Evolutionary conservation across 2,113 vertebrate species (phyloP).

Genomic region (Stigmatopora argus): DNA sequence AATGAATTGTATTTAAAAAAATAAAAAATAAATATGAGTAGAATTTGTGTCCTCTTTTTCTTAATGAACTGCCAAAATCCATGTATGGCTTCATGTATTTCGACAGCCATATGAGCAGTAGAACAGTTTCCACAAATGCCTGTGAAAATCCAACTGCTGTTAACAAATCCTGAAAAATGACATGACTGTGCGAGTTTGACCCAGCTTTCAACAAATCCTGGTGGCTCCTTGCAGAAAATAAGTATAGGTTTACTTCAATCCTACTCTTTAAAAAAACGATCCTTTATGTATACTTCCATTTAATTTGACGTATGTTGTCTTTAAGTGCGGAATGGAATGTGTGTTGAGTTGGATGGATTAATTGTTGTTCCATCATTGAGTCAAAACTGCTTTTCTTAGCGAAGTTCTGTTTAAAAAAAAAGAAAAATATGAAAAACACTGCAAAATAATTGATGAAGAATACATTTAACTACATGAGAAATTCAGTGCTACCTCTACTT

Average conservation of each 20-base stretch:
- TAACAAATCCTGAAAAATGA: constrained; percentile 5
- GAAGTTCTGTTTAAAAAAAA: not conserved
- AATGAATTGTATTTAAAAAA: constrained; percentile 19
- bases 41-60: not conserved
- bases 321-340: not conserved
- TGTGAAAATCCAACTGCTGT: constrained; percentile 15
- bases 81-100: constrained; percentile 2
- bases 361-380: not conserved
- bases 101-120: constrained; percentile 27
- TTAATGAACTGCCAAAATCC: constrained; percentile 26
- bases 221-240: not conserved
- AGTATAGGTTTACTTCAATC: not conserved
- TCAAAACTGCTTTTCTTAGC: not conserved
- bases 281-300: not conserved
- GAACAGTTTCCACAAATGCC: constrained; percentile 18
- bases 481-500: no score
- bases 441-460: not conserved
- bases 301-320: not conserved
- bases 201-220: constrained; percentile 10
- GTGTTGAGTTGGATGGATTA: not conserved
- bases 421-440: not conserved
- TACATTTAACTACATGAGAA: no score
- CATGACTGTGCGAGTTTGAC: not conserved
- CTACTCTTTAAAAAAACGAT: not conserved
- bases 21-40: constrained; percentile 12